Evolutionary conservation across 2,797 vertebrate species (phyloP), one percentile per base, ranked within the genome.

Genomic region (Betta splendens): DNA sequence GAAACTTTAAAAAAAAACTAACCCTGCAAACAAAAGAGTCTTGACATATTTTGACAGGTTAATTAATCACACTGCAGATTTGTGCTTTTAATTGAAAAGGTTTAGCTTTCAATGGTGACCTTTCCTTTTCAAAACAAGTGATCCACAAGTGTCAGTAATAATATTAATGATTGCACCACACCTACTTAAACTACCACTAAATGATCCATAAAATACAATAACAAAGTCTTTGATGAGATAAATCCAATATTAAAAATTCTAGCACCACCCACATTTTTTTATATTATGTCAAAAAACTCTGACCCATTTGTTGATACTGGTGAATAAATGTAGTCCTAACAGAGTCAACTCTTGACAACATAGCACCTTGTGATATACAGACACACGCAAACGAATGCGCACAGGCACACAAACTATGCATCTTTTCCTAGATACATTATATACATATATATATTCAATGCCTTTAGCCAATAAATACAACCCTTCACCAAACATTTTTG

Each of bases 331-430:
- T 23, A 11, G 22, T 33, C 23, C 66, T 31, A 44, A 55, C 17
- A 54, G 8, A 57, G 13, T 18, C 11, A n/a, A n/a, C n/a, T n/a
- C n/a, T n/a, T 2, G 6, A 18, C 31, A 26, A 22, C 31, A 40
- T 3, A 28, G 29, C n/a, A 28, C 9, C 21, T 65, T 35, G 33
- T 63, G 48, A 53, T 13, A n/a, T 18, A 17, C 7, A 16, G 21
- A 43, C 35, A 62, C 33, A 64, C 18, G 22, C 42, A 64, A 64
- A 13, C 22, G 21, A 4, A 22, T 2, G 4, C 5, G 12, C 16
- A 48, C 18, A 23, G 36, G 68, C 69, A 49, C 32, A 53, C 61
- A n/a, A n/a, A n/a, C n/a, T n/a, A n/a, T n/a, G n/a, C n/a, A n/a
- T n/a, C n/a, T n/a, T n/a, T n/a, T n/a, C n/a, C n/a, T n/a, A n/a